Base-by-base conservation (phyloP, 2,113 vertebrate species). In the Percopsis transmontana region DNA sequence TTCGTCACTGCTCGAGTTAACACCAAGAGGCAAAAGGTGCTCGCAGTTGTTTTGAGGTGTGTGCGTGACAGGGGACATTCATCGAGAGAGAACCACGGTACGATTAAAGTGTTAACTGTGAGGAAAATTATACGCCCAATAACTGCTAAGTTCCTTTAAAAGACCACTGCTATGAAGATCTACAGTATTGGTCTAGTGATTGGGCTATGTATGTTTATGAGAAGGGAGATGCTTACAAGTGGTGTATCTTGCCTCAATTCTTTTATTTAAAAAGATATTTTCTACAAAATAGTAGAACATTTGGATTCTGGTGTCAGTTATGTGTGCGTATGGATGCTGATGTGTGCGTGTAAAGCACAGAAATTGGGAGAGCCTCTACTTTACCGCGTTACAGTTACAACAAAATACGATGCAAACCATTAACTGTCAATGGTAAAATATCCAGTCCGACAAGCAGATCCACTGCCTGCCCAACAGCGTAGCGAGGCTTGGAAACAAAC, bases 61-160 rank as follows among this genome's bases (percentile, higher is more conserved):
- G 68, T 20, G 27, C 33, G 61, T 27, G 15, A 44, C 65, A 58
- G 66, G 61, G 64, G 51, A 45, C 62, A 5, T 89, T 82, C 74
- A 85, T 87, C 84, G 86, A 55, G 66, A 58, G 64, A 20, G 54
- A 63, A 62, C 74, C 47, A 61, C 65, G 24, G 77, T 19, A 58
- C 62, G 58, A 53, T 60, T 23, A 14, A 57, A 82, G 72, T 78
- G 54, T 62, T 74, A 53, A 71, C 74, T 61, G 73, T 77, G 66
- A 82, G 67, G 73, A 58, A 76, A 85, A 85, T n/a, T 83, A 70
- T 83, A 88, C 86, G 83, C 58, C 81, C 68, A 81, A 82, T 88
- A 80, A 85, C 77, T 69, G 75, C 33, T n/a, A 16, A 18, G 47
- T 33, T 33, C 27, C 1, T n/a, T n/a, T n/a, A n/a, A n/a, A n/a